Base-by-base conservation (phyloP, 1,140 invertebrate genomes). In the Lordiphosa clarofinis region DNA sequence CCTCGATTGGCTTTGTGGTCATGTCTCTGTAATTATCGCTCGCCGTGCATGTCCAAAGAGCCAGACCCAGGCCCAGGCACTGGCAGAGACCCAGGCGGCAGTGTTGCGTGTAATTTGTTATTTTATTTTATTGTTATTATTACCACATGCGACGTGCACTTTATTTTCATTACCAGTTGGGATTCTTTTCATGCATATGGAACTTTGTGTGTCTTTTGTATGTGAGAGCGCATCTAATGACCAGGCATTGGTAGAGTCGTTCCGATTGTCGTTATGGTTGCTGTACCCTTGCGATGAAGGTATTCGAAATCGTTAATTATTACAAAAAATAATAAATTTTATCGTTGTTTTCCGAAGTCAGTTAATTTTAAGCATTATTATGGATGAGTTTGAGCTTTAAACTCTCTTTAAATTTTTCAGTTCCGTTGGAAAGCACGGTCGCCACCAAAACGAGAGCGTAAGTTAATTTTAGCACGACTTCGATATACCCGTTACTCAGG, bases 41-140 rank as follows among this genome's bases (percentile, higher is more conserved):
- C 49, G 49, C 64, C 59, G 49, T 75, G 63, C 74, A 78, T 81
- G 72, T 55, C 76, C 76, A 55, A 39, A 35, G 24, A 38, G 21
- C 37, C 12, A 31, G 40, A 9, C 12, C 40, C 66, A 61, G 53
- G 35, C 15, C 21, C 50, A 53, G 50, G 33, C 28, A 19, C 12
- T 36, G 48, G 11, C 60, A 38, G 44, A 50, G 31, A 53, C 58
- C 49, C 38, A 48, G 47, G 62, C 56, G 54, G 69, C 82, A 86
- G 75, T 86, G 82, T 86, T 86, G 82, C 82, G 82, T 86, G 81
- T 86, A 86, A 86, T 86, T 86, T 86, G 82, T 86, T 86, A 86
- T 86, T 86, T 86, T 86, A 86, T 86, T 86, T 86, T 86, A 86
- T 86, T 86, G 82, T 86, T 86, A 86, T 86, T 86, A 81, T 86